Evolutionary conservation across 2,888 invertebrate genomes (phyloP).

Genomic region (Philaethria dido): DNA sequence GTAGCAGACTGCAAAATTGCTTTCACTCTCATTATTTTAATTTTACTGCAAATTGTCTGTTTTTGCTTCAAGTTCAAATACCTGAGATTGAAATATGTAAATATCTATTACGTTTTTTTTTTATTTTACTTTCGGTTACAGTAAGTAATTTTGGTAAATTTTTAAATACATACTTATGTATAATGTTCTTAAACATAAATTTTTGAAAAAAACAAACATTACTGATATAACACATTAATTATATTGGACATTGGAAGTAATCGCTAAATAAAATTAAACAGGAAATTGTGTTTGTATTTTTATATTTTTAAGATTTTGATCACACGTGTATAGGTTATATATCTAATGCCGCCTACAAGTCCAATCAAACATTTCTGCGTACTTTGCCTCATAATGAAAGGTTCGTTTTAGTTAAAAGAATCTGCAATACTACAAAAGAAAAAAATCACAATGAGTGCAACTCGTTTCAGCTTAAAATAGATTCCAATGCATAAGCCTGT

Average conservation of each 20-base stretch:
- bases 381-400: slow-evolving; percentile 12
- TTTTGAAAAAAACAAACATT: too few species aligned
- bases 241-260: too few species aligned
- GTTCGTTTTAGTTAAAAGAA: slow-evolving; percentile 14
- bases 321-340: neutral
- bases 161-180: too few species aligned
- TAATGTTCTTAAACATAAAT: too few species aligned
- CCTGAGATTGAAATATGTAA: neutral
- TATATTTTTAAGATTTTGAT: neutral
- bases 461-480: slow-evolving; percentile 35
- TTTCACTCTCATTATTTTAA: slow-evolving; percentile 4
- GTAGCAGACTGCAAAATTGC: slow-evolving; percentile 23
- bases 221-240: too few species aligned
- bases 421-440: slow-evolving; percentile 19
- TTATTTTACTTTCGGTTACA: neutral
- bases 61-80: neutral
- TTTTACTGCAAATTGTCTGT: slow-evolving; percentile 14
- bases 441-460: slow-evolving; percentile 30
- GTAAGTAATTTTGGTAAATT: too few species aligned
- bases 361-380: neutral
- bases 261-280: too few species aligned
- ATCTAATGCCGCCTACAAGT: neutral
- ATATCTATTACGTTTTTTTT: neutral
- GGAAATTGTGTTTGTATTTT: too few species aligned
- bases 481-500: slow-evolving; percentile 25